Evolutionary conservation across 1,140 invertebrate species (phyloP).

Genomic region (Euura lappo): DNA sequence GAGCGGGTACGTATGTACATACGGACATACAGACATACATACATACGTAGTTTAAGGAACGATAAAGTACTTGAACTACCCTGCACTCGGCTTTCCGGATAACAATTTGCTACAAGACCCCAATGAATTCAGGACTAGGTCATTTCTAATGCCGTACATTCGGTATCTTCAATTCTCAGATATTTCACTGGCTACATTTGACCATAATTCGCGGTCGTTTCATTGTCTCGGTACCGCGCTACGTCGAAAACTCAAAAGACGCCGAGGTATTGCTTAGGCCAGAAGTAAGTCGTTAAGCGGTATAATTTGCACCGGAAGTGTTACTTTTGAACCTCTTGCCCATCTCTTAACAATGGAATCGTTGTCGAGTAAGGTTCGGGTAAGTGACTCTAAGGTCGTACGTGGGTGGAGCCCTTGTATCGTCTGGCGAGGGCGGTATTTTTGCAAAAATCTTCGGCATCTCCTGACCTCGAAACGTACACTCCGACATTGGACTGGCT

Average conservation of each 20-base stretch:
- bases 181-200: no score
- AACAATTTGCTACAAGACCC: no score
- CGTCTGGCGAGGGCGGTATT: no score
- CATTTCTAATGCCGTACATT: no score
- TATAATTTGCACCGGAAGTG: neutral
- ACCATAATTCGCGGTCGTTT: no score
- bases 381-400: constrained; percentile 1
- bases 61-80: no score
- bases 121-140: no score
- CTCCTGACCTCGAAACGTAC: constrained; percentile 27
- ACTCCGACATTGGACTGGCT: constrained; percentile 32
- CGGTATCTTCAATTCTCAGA: no score
- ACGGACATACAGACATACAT: neutral
- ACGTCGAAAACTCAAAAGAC: neutral
- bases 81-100: no score
- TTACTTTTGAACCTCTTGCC: constrained; percentile 5
- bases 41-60: no score
- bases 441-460: constrained; percentile 7
- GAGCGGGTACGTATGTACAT: neutral
- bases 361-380: neutral
- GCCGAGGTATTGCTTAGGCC: neutral
- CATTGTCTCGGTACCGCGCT: no score
- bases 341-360: constrained; percentile 3
- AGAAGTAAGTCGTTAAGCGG: neutral
- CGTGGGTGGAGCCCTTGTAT: neutral